Evolutionary conservation across 2,888 invertebrate genomes (phyloP).

Genomic region (Melanchra persicariae): DNA sequence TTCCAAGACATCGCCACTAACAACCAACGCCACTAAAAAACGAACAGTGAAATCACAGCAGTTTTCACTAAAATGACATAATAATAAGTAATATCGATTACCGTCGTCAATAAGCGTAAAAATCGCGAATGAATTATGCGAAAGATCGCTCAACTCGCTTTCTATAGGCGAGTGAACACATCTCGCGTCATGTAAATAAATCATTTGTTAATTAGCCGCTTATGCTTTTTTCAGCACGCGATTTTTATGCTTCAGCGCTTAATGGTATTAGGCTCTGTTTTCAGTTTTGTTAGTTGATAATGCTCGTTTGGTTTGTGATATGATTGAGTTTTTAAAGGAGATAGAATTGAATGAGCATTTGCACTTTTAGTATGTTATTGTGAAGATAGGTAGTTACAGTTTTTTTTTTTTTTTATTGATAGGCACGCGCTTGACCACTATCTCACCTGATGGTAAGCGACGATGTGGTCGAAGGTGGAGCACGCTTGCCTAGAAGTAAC

Average conservation of each 20-base stretch:
- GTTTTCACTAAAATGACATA: constrained; percentile 67
- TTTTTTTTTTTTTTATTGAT: too few relatives aligned
- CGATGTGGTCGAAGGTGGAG: too few relatives aligned
- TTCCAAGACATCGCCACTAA: too few relatives aligned
- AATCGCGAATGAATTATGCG: constrained; percentile 65
- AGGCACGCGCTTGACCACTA: too few relatives aligned
- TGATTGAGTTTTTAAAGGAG: not conserved
- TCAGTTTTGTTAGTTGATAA: constrained; percentile 5
- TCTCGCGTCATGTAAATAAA: constrained; percentile 57
- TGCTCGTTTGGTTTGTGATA: not conserved
- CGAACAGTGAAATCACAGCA: constrained; percentile 59
- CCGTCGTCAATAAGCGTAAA: constrained; percentile 53
- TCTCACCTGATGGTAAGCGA: too few relatives aligned
- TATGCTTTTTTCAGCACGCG: constrained; percentile 51
- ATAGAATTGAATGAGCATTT: too few relatives aligned
- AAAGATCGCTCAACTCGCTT: constrained; percentile 69
- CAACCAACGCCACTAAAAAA: too few relatives aligned
- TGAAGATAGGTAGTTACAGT: too few relatives aligned
- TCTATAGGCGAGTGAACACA: constrained; percentile 62
- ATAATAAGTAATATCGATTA: constrained; percentile 70
- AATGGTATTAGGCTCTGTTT: constrained; percentile 1
- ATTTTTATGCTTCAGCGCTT: constrained; percentile 46
- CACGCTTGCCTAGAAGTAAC: too few relatives aligned
- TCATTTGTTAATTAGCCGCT: constrained; percentile 45
- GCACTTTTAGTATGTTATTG: too few relatives aligned